Evolutionary conservation across 2,888 invertebrate genomes (phyloP), one percentile per base, ranked within the genome.

Genomic region (Eurytoma californica): DNA sequence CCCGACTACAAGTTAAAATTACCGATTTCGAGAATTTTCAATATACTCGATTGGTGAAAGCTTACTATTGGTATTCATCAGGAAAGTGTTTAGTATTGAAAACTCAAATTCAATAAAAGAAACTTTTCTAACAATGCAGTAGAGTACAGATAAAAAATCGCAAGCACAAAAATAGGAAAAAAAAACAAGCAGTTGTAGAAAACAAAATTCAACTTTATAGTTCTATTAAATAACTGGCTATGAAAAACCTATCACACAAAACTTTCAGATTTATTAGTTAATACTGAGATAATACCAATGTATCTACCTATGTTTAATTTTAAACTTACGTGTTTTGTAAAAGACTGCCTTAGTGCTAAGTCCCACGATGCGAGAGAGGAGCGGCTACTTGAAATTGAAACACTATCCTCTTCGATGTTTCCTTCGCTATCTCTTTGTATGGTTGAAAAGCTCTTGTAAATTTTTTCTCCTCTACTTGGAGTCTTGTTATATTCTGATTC

Each of bases 361-460:
- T 93, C 93, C 90, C 93, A 91, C 18, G 93, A 93, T 0, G 93
- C 92, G 83, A 93, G 88, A 1, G 93, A 93, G 12, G 93, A 92
- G 82, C 92, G 91, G 85, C 93, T 94, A 84, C 93, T 93, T 79
- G 93, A 92, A 83, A 92, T 91, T 80, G 92, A 91, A 83, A 91
- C 90, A 80, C 89, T 91, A 83, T 92, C 92, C 72, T 91, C 91
- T 39, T 87, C 85, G 77, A 88, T 89, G 82, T 88, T 63, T 76
- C 88, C 89, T 83, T 90, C 90, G 55, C 87, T 85, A 72, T 90
- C 90, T 81, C 88, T 87, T 84, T 90, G 90, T 82, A 90, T 89
- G 75, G 88, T 87, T 53, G 89, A 88, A 75, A 90, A 88, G 83
- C 90, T 90, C 80, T 90, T 90, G 82, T 90, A 90, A 84, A 88